Conservation (phyloP, 2,113 vertebrate species). For the Nycticorax nycticorax region DNA sequence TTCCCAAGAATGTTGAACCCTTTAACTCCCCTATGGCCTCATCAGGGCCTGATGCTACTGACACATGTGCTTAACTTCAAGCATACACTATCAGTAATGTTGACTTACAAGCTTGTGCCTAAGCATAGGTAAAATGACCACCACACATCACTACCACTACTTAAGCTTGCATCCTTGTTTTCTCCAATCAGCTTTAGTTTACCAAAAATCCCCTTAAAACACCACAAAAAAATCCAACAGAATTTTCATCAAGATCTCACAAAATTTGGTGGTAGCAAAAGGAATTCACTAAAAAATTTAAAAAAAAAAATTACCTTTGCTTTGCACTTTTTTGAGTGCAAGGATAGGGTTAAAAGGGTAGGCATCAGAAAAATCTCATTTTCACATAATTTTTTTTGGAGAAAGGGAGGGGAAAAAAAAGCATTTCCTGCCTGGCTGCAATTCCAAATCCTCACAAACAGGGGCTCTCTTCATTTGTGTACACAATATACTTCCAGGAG, state of each 20-base stretch:
- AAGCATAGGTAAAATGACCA: neutral
- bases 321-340: too few species aligned
- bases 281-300: neutral
- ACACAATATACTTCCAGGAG: neutral
- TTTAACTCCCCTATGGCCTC: neutral
- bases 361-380: neutral
- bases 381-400: neutral
- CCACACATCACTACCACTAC: too few species aligned
- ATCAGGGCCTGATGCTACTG: neutral
- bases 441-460: neutral
- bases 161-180: neutral
- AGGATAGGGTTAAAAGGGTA: neutral
- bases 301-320: neutral
- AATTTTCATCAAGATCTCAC: neutral
- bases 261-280: neutral
- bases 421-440: neutral
- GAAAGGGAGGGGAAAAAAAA: neutral
- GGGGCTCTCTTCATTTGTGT: neutral
- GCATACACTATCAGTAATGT: neutral
- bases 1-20: neutral
- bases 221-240: neutral
- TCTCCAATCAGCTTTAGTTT: neutral
- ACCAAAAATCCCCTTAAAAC: neutral
- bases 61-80: too few species aligned
- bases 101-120: neutral